Evolutionary conservation across 2,797 vertebrate genomes (phyloP).

Genomic region (Muraenolepis orangiensis): DNA sequence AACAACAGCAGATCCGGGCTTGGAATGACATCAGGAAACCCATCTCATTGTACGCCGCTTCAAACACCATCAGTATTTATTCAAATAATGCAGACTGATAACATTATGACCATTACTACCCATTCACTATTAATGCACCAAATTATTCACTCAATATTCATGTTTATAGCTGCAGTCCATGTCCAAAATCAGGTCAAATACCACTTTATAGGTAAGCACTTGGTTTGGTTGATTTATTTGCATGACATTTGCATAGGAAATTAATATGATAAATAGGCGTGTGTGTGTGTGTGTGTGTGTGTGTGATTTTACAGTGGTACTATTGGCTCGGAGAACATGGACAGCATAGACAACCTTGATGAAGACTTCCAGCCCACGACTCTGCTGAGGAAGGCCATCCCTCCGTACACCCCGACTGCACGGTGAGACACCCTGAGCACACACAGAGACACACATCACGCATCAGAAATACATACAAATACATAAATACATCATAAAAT

Average conservation of each 20-base stretch:
- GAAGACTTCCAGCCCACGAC: constrained; percentile 59
- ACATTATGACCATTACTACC: not conserved
- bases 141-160: not conserved
- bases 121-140: not conserved
- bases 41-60: constrained; percentile 67
- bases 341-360: constrained; percentile 60
- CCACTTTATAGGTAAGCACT: constrained; percentile 69
- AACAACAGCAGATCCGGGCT: constrained; percentile 65
- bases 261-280: not conserved
- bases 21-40: constrained; percentile 61
- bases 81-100: not conserved
- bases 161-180: constrained; percentile 64
- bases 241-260: not conserved
- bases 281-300: not conserved
- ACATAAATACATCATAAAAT: not conserved
- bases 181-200: constrained; percentile 65
- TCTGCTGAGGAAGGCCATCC: constrained; percentile 44
- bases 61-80: constrained; percentile 2
- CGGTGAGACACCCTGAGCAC: constrained; percentile 57
- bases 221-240: not conserved
- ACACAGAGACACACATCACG: not conserved
- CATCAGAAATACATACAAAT: not conserved
- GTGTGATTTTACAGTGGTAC: constrained; percentile 58
- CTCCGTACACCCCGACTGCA: constrained; percentile 41
- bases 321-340: constrained; percentile 62